Evolutionary conservation across 2,888 invertebrate species (phyloP), one percentile per base, ranked within the genome.

Genomic region (Netelia virgata): DNA sequence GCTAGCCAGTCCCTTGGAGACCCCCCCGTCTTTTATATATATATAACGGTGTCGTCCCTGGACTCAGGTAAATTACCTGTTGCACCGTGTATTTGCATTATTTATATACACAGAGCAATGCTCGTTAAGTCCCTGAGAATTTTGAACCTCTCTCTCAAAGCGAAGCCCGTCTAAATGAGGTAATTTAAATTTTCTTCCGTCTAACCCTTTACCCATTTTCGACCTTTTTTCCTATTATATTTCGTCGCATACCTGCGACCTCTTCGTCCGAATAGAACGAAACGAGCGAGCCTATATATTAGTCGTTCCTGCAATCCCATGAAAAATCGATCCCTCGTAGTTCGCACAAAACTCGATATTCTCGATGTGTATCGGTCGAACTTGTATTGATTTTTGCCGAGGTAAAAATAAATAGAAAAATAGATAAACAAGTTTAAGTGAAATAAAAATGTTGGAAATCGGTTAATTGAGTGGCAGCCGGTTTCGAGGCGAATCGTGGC

Each of bases 1-100:
- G 5, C 28, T 28, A 28, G 28, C 28, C 28, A 28, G 28, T 28
- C 5, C 28, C 28, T 0, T 5, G 3, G 28, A 28, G 28, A 28
- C 28, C 28, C 28, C 28, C 28, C 28, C 28, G 3, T 68, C n/a
- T 53, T 50, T 18, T 55, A 70, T 3, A 69, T 16, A n/a, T n/a
- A 50, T 47, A 70, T 23, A 16, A 47, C 41, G 53, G 66, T 53
- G 11, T 28, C 61, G 20, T 61, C 68, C 61, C 66, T 64, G 10
- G 64, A 36, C 78, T 64, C 85, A 70, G 81, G 82, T 83, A 85
- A 79, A 83, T 85, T 86, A 87, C 86, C 85, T 86, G 87, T 86
- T 86, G 87, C 83, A 75, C 82, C 72, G 61, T 43, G n/a, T 74
- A 74, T 85, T 82, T 84, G 69, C 78, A 83, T 86, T 82, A 75